Base-by-base conservation (phyloP, 1,140 invertebrate genomes). In the Cataglyphis hispanica region DNA sequence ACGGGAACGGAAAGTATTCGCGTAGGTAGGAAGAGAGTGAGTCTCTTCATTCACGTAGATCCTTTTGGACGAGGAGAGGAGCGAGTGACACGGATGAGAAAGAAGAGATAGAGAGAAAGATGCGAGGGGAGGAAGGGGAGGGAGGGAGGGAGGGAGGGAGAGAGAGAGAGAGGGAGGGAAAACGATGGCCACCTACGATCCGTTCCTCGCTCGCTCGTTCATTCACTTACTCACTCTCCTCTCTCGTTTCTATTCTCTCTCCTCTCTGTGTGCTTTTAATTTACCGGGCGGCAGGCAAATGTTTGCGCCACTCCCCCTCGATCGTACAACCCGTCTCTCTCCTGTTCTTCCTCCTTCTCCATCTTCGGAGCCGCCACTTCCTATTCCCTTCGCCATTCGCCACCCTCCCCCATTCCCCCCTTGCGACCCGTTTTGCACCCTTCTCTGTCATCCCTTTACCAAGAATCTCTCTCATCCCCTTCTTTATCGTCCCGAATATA, bases 251-350 rank as follows among this genome's bases (percentile, higher is more conserved):
- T 88, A 91, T 93, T 93, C 92, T 93, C 93, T 93, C 93, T 93
- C 91, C 91, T 93, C 91, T 93, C 94, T 95, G 94, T 95, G 92
- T 95, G 94, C 94, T 95, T 95, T 95, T 95, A 95, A 95, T 95
- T 95, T 95, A 94, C 92, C 93, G 93, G 94, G 94, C 94, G 94
- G 94, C 94, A 94, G 94, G 94, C 94, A 95, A 95, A 95, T 95
- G 94, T 95, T 95, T 95, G 94, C 94, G 93, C 94, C 94, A 94
- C 94, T 94, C 93, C 94, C 94, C 90, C 91, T 90, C 93, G 93
- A 94, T 94, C 93, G 92, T 94, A 93, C 93, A 93, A 92, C 92
- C 93, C 89, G 89, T 94, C 90, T 92, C 91, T 88, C 81, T 66
- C 87, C 91, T 91, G 22, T 81, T 84, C 74, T 78, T 58, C 40